These are phyloP conservation scores for Tuberolachnus salignus DNA, from an alignment of 2,888 invertebrate genomes.

Conservation along the genomic window DNA sequence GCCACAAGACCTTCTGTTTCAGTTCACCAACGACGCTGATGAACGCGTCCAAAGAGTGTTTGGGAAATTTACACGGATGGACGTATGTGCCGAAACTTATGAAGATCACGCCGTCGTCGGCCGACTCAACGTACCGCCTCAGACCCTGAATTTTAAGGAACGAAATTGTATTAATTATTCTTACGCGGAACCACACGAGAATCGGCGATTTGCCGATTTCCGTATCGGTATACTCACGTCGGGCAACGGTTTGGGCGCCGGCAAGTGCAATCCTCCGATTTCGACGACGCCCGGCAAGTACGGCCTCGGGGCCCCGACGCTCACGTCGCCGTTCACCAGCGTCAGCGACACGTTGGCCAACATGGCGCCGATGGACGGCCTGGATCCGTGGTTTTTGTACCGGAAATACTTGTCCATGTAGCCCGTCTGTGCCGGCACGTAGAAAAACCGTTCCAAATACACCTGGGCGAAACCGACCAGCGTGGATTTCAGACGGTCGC, in stretches of 20 bases:
- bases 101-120: conserved; percentile 42
- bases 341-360: conserved; percentile 44
- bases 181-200: no score
- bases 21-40: conserved; percentile 2
- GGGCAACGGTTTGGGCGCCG: conserved; percentile 21
- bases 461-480: conserved; percentile 59
- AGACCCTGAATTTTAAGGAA: background rate
- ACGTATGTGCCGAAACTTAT: conserved; percentile 48
- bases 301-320: conserved; percentile 33
- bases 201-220: no score
- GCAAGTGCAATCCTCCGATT: conserved; percentile 53
- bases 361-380: conserved; percentile 41
- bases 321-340: conserved; percentile 20
- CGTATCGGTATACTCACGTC: conserved; percentile 27
- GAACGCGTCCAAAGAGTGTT: conserved; percentile 6
- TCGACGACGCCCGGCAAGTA: conserved; percentile 45
- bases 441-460: conserved; percentile 4
- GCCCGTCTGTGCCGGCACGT: background rate
- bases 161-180: no score
- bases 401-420: background rate
- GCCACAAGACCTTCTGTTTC: conserved; percentile 39
- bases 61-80: background rate
- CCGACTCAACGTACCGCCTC: conserved; percentile 43
- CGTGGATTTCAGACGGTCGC: conserved; percentile 65
- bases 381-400: background rate